phyloP scores from a whole-genome alignment of 2,113 vertebrate species.

The Pterocles orientalis region DNA sequence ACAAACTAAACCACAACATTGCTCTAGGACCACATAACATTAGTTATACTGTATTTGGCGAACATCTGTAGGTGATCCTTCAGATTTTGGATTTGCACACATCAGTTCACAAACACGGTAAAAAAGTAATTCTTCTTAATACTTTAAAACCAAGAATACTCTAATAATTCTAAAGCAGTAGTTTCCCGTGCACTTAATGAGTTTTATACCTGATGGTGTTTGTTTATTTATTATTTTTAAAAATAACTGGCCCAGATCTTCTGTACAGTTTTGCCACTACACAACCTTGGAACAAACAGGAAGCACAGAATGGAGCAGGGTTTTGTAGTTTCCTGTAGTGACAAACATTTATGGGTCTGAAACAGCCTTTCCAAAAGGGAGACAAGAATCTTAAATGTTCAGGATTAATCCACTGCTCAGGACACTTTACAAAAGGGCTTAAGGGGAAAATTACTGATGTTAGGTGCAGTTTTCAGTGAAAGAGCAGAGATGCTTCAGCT shows the following conservation, averaged over 20 bases:
- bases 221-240: not conserved
- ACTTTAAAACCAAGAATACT: not conserved
- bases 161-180: not conserved
- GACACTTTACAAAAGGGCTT: not conserved
- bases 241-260: not conserved
- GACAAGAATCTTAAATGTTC: not conserved
- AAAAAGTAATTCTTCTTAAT: not conserved
- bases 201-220: not conserved
- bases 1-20: not conserved
- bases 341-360: not conserved
- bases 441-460: not conserved
- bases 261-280: not conserved
- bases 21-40: not conserved
- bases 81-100: not conserved
- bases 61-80: not conserved
- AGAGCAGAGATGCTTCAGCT: not conserved
- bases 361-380: not conserved
- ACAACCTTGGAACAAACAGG: not conserved
- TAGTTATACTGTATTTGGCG: not conserved
- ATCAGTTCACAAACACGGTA: not conserved
- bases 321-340: not conserved
- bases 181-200: not conserved
- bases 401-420: not conserved
- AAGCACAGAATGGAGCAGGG: not conserved
- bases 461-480: not conserved